These are phyloP conservation scores for Chaetorhynchus papuensis DNA, from an alignment of 2,113 vertebrate genomes.

Conservation along the genomic window DNA sequence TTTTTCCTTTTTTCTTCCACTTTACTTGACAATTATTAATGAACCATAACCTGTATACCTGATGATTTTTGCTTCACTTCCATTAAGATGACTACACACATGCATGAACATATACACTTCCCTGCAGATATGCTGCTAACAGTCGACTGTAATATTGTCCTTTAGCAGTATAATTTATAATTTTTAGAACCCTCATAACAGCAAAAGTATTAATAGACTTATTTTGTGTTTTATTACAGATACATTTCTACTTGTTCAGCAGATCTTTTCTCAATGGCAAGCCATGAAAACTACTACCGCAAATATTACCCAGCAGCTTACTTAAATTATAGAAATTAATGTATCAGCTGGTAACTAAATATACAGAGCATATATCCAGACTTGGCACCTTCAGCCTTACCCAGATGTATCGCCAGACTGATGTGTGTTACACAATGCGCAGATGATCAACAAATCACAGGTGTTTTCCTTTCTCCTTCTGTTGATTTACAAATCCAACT, in stretches of 20 bases:
- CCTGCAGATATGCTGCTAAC: neutral
- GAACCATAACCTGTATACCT: constrained; percentile 6
- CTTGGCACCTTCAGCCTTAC: neutral
- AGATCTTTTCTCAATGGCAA: neutral
- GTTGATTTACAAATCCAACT: neutral
- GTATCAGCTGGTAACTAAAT: neutral
- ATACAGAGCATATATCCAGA: neutral
- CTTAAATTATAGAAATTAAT: neutral
- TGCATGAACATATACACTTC: neutral
- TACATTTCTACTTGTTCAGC: neutral
- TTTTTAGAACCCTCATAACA: neutral
- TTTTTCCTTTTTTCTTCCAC: neutral
- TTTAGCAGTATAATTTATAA: neutral
- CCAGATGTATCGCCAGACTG: fast-evolving
- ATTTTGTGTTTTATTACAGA: neutral
- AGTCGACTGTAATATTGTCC: neutral
- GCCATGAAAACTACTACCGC: neutral
- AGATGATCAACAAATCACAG: neutral
- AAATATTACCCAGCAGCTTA: neutral
- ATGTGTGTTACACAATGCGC: neutral
- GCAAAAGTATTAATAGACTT: neutral
- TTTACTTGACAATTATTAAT: constrained; percentile 18
- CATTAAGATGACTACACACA: neutral
- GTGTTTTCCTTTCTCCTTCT: neutral
- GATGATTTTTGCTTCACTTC: constrained; percentile 17